Evolutionary conservation across 2,113 vertebrate species (phyloP).

Genomic region (Regulus satrapa): DNA sequence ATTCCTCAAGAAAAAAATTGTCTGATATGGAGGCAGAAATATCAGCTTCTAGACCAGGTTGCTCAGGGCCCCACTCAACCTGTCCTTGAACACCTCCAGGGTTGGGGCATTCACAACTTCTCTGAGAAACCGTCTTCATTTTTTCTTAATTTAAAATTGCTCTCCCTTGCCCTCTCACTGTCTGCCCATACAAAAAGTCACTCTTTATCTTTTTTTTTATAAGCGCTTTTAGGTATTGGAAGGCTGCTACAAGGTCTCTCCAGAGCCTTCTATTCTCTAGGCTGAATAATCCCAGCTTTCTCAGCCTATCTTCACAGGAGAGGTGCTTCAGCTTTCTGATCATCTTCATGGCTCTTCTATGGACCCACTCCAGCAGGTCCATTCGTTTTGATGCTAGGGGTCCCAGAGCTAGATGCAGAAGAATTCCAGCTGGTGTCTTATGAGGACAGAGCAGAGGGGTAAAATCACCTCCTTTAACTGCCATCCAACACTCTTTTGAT

Average conservation of each 20-base stretch:
- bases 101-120: background rate
- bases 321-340: background rate
- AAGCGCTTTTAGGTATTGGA: too few species aligned
- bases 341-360: background rate
- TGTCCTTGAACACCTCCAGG: fast-evolving
- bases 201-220: background rate
- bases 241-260: too few species aligned
- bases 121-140: background rate
- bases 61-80: background rate
- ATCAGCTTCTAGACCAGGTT: background rate
- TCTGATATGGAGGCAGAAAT: background rate
- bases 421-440: background rate
- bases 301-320: background rate
- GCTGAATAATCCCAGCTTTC: background rate
- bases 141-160: background rate
- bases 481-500: background rate
- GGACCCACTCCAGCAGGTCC: background rate
- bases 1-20: background rate
- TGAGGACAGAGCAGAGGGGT: background rate
- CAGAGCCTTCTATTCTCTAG: background rate
- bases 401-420: background rate
- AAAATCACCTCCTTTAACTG: background rate
- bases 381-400: background rate
- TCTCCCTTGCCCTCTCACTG: fast-evolving
- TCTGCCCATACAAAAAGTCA: background rate